phyloP scores from a whole-genome alignment of 2,797 vertebrate genomes.

The Poeciliopsis gracilis region DNA sequence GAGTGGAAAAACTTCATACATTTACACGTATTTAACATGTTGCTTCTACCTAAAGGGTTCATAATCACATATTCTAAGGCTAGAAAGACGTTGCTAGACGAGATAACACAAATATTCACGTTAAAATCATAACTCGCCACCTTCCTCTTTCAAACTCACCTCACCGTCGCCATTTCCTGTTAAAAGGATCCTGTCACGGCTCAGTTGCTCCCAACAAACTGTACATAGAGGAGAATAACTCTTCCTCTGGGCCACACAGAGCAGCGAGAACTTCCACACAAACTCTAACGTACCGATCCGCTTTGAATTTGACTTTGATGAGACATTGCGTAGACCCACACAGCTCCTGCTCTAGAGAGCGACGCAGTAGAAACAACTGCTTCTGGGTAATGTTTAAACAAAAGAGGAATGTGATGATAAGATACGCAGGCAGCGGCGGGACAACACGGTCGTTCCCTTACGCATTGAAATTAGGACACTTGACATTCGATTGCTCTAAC shows the following conservation, averaged over 20 bases:
- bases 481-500: not conserved
- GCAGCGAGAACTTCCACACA: conserved; percentile 8
- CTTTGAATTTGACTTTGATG: not conserved
- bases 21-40: not conserved
- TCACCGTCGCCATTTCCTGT: conserved; percentile 59
- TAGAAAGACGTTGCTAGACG: not conserved
- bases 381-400: conserved; percentile 77
- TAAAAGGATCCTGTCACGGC: conserved; percentile 43
- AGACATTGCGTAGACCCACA: not conserved
- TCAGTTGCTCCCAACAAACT: conserved; percentile 45
- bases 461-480: not conserved
- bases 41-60: not conserved
- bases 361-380: conserved; percentile 29
- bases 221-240: conserved; percentile 23
- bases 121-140: conserved; percentile 9
- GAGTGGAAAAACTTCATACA: not conserved
- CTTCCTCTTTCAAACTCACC: conserved; percentile 64
- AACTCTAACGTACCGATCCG: conserved; percentile 13
- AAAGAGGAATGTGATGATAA: conserved; percentile 36
- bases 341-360: not conserved
- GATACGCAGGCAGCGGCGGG: conserved; percentile 7
- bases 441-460: not conserved
- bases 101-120: not conserved
- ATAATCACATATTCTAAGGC: not conserved
- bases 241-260: conserved; percentile 23